Conservation (phyloP, 2,113 vertebrate species). For the Gavia stellata region DNA sequence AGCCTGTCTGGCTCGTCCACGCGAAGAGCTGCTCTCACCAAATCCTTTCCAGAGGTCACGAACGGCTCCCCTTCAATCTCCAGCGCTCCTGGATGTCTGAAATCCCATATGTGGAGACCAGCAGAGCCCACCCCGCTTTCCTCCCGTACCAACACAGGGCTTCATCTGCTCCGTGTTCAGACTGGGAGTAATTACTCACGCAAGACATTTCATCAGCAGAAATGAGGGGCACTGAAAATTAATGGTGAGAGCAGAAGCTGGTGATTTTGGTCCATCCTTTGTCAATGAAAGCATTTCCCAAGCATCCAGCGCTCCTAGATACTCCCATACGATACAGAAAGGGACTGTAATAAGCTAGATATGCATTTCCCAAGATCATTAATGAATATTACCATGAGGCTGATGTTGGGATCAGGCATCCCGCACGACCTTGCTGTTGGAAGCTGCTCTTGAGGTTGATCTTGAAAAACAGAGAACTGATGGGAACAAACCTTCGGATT, state of each 20-base stretch:
- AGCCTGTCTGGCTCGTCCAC: accelerated
- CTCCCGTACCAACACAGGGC: neutral
- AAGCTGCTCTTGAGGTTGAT: neutral
- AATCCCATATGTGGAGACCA: neutral
- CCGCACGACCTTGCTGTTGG: neutral
- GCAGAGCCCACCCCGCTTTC: neutral
- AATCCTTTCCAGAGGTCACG: neutral
- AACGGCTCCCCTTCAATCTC: neutral
- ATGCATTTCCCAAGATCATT: neutral
- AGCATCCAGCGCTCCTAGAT: neutral
- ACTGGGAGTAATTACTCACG: neutral
- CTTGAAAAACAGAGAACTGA: neutral
- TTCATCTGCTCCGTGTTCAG: accelerated
- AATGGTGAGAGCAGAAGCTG: neutral
- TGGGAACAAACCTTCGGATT: neutral
- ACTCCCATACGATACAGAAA: neutral
- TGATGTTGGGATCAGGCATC: neutral
- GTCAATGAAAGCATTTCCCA: neutral
- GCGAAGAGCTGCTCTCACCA: neutral
- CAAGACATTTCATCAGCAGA: neutral
- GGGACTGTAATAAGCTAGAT: neutral
- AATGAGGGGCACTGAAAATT: neutral
- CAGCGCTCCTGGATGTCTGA: neutral
- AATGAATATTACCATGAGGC: neutral
- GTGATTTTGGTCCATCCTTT: neutral